These are phyloP conservation scores for Hylyphantes graminicola DNA, from an alignment of 1,140 invertebrate genomes.

Conservation along the genomic window DNA sequence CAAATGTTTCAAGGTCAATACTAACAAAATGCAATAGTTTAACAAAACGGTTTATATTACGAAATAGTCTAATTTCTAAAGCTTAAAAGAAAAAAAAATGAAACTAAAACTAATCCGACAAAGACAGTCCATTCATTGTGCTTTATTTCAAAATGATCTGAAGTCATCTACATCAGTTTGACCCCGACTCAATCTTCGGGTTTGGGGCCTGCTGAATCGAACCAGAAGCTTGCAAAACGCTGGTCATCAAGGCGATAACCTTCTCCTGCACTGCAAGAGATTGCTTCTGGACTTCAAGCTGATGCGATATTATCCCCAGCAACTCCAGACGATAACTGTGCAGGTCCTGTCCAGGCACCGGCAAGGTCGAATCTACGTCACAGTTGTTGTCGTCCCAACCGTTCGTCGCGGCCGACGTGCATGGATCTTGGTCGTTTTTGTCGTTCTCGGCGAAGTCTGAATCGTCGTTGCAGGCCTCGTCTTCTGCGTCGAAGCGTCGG, in stretches of 20 bases:
- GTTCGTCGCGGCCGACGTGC: not conserved
- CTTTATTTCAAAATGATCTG: no score
- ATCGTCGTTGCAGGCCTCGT: not conserved
- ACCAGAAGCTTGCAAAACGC: not conserved
- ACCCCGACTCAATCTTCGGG: no score
- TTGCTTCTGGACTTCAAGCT: conserved; percentile 16
- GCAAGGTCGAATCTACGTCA: not conserved
- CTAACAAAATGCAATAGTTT: no score
- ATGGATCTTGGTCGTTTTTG: not conserved
- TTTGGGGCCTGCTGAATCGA: no score
- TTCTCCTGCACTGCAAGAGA: conserved; percentile 23
- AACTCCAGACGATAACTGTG: not conserved
- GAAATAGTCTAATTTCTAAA: no score
- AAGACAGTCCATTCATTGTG: no score
- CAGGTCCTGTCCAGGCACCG: not conserved
- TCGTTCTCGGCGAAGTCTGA: not conserved
- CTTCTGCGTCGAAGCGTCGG: not conserved
- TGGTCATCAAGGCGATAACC: not conserved
- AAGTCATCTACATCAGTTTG: no score
- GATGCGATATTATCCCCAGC: not conserved
- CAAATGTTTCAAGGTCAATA: no score
- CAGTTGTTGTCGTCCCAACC: not conserved
- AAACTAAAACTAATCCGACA: no score
- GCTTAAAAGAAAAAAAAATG: no score
- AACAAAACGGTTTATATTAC: no score